Base-by-base conservation (phyloP, 2,888 invertebrate genomes). In the Ochropleura leucogaster region DNA sequence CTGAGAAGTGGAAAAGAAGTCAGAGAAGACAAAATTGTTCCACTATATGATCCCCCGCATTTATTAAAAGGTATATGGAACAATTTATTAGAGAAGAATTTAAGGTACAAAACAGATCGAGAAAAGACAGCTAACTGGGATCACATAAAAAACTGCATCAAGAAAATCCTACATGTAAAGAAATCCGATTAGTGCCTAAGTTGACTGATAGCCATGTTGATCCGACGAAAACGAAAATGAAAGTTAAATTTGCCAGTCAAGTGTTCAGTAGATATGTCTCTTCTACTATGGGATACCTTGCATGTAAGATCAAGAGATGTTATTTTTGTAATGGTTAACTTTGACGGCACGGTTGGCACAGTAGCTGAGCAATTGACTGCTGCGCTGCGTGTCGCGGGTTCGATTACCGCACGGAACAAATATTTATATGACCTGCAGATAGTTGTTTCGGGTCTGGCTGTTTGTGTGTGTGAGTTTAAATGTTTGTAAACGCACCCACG, bases 1-100 rank as follows among this genome's bases (percentile, higher is more conserved):
- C 7, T 69, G n/a, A 72, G 60, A 72, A 51, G 49, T 70, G 49
- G 30, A 69, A 14, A 68, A 69, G 69, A 72, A 60, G 44, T 70
- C 49, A 14, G 6, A 59, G 69, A 51, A 44, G 55, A 68, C 10
- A 44, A 72, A 59, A 72, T 72, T 59, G 46, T 72, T 30, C 72
- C 59, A 57, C 53, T 68, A 1, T 59, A 68, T 59, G 51, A 69
- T 60, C 30, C 68, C 57, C 59, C 59, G 10, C 55, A 68, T 55
- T 47, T 68, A 0, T 8, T 68, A n/a, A 71, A 71, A 47, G n/a
- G 71, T 20, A 71, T 71, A 68, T 14, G 68, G 0, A 57, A 71
- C 4, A 67, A 67, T 57, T 30, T 71, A 10, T 53, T 71, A 55
- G 55, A 67, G 46, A 67, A 71, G 7, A 71, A 67, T 42, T 55